These are phyloP conservation scores for Mustela erminea DNA, from an alignment of 2,797 vertebrate genomes.

Conservation along the genomic window DNA sequence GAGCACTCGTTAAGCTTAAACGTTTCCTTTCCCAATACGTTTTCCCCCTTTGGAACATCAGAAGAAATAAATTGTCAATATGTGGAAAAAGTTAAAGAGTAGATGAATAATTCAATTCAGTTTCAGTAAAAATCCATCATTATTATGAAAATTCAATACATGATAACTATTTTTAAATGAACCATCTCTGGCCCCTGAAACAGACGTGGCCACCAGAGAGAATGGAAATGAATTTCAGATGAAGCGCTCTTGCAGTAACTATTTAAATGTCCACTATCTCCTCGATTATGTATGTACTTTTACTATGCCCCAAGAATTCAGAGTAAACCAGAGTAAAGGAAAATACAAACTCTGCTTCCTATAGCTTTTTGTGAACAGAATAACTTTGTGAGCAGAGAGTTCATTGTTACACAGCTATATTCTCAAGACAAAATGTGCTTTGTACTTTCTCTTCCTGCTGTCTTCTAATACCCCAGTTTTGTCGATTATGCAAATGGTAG, in stretches of 20 bases:
- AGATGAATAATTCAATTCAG: constrained; percentile 74
- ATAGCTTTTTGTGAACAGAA: background rate
- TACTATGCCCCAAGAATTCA: constrained; percentile 41
- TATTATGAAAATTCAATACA: constrained; percentile 73
- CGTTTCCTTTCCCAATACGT: background rate
- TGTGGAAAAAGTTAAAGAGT: constrained; percentile 42
- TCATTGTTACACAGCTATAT: background rate
- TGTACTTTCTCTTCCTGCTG: background rate
- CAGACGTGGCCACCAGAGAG: constrained; percentile 67
- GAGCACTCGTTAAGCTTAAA: background rate
- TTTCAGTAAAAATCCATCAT: constrained; percentile 71
- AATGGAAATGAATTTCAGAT: constrained; percentile 74
- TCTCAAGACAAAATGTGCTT: background rate
- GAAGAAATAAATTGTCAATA: constrained; percentile 69
- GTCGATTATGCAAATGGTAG: background rate
- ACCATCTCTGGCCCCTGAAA: constrained; percentile 64
- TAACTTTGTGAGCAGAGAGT: background rate
- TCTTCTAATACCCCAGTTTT: background rate
- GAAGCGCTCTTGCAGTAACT: constrained; percentile 56
- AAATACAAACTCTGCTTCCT: constrained; percentile 12
- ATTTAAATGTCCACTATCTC: constrained; percentile 46
- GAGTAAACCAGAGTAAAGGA: constrained; percentile 41
- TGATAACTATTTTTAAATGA: constrained; percentile 79
- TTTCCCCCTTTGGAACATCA: background rate
- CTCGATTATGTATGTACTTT: constrained; percentile 44